Conservation (phyloP, 1,140 invertebrate species). For the Zophobas morio region DNA sequence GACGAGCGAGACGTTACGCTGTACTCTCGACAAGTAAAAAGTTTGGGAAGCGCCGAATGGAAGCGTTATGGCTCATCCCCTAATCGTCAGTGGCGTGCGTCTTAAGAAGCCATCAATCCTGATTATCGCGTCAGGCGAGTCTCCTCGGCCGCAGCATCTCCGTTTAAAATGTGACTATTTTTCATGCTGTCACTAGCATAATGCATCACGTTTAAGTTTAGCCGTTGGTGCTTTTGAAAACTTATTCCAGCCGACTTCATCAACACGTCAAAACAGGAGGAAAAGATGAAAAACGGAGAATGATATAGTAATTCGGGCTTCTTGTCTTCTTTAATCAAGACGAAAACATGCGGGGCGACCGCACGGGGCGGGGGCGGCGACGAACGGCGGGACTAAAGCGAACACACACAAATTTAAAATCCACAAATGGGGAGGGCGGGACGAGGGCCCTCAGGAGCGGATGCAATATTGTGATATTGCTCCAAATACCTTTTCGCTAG, state of each 20-base stretch:
- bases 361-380: conserved; percentile 39
- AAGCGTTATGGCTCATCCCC: background rate
- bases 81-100: background rate
- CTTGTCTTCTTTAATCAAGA: conserved; percentile 48
- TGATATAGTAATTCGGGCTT: conserved; percentile 46
- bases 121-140: conserved; percentile 42
- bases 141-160: conserved; percentile 39
- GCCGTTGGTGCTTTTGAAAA: conserved; percentile 53
- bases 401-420: conserved; percentile 58
- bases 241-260: conserved; percentile 49
- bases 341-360: conserved; percentile 44
- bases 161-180: conserved; percentile 58
- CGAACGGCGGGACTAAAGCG: conserved; percentile 45
- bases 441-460: conserved; percentile 48
- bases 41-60: too few species aligned
- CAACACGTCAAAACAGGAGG: conserved; percentile 50
- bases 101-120: conserved; percentile 38
- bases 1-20: too few species aligned
- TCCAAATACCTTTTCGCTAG: conserved; percentile 54
- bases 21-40: too few species aligned
- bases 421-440: conserved; percentile 52
- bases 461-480: conserved; percentile 56
- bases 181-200: conserved; percentile 60
- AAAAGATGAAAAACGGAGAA: conserved; percentile 48
- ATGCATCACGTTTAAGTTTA: conserved; percentile 57